These are phyloP conservation scores for Xylocampa areola DNA, from an alignment of 2,888 invertebrate genomes.

Conservation along the genomic window DNA sequence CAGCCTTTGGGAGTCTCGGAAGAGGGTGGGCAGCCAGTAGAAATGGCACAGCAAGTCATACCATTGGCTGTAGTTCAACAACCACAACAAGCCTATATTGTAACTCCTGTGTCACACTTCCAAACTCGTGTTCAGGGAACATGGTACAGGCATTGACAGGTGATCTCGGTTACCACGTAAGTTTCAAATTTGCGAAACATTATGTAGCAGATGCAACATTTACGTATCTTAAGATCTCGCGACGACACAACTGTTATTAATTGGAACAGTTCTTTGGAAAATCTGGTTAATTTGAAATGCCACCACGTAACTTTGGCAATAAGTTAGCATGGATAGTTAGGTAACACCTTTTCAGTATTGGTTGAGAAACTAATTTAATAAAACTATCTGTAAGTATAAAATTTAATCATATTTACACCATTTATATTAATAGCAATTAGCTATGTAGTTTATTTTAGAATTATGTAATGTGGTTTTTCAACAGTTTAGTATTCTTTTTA, in stretches of 20 bases:
- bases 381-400: conserved; percentile 80
- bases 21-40: conserved; percentile 88
- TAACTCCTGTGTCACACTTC: conserved; percentile 91
- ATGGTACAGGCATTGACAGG: conserved; percentile 88
- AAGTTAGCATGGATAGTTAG: conserved; percentile 81
- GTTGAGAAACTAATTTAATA: conserved; percentile 81
- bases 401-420: conserved; percentile 84
- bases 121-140: conserved; percentile 91
- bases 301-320: conserved; percentile 84
- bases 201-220: conserved; percentile 57
- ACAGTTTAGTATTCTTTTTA: conserved; percentile 57
- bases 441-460: conserved; percentile 82
- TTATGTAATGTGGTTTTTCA: conserved; percentile 61
- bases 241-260: conserved; percentile 68
- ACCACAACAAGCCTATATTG: conserved; percentile 91
- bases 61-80: conserved; percentile 91
- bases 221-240: conserved; percentile 71
- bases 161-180: conserved; percentile 42
- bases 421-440: conserved; percentile 82
- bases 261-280: conserved; percentile 58
- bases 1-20: conserved; percentile 86
- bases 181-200: conserved; percentile 53
- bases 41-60: conserved; percentile 91
- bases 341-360: conserved; percentile 87
- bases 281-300: conserved; percentile 65